Evolutionary conservation across 2,797 vertebrate genomes (phyloP), one percentile per base, ranked within the genome.

Genomic region (Pseudomugil gertrudae): DNA sequence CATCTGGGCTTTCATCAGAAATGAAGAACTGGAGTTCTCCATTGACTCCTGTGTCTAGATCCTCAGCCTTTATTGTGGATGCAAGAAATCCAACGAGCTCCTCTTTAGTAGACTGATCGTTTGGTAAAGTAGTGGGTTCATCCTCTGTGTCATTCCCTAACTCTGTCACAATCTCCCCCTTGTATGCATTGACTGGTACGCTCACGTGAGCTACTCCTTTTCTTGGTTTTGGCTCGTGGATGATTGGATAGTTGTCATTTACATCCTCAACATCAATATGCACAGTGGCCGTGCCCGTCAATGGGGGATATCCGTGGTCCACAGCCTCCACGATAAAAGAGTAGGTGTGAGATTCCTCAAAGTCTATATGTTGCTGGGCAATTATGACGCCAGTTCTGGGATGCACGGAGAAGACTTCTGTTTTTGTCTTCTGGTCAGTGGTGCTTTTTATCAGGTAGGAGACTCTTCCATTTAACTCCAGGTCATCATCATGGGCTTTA

Each of bases 181-280:
- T 95, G 68, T 95, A 95, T 0, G 74, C 81, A 1, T 93, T 94
- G 26, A 98, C 94, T 6, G 96, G 94, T 29, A 98, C 83, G 0
- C 88, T 95, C 3, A 98, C 68, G 0, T 54, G 87, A 60, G 95
- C 95, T 13, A 76, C 57, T 0, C 95, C 95, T 14, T 90, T 92
- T 23, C 90, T 92, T 4, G 95, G 90, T 0, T 19, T 80, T 0
- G 97, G 96, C 1, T 88, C 81, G 0, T 80, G 92, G 78, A 99
- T 92, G 43, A 95, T 7, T 0, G 97, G 97, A 2, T 84, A 71
- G 0, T 98, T 98, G 88, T 99, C 97, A 0, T 98, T 99, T 52
- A 54, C 80, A 60, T 98, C 97, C 0, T 94, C 88, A 35, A 98
- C 75, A 23, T 87, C 78, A 19, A 98, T 89, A 58, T 91, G 78